Conservation (phyloP, 2,888 invertebrate species). For the Melinaea marsaeus region DNA sequence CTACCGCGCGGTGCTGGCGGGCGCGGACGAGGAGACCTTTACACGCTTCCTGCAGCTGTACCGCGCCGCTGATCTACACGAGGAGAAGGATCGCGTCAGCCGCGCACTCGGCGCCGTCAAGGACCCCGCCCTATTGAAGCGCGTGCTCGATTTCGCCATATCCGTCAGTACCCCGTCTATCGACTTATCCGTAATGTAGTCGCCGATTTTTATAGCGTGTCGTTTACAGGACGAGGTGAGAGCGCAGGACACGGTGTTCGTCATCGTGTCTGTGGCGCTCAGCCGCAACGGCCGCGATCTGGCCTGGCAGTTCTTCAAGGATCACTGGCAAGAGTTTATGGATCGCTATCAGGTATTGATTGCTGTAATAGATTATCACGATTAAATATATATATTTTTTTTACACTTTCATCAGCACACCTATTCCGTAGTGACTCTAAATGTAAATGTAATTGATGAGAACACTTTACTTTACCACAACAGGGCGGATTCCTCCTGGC, state of each 20-base stretch:
- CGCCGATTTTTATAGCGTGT: too few relatives aligned
- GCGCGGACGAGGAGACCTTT: constrained; percentile 84
- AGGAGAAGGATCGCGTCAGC: constrained; percentile 95
- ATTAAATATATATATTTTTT: too few relatives aligned
- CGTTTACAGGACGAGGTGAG: constrained; percentile 87
- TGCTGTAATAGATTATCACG: background rate
- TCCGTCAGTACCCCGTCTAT: constrained; percentile 78
- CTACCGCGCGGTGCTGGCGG: constrained; percentile 88
- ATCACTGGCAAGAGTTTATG: constrained; percentile 86
- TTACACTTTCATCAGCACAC: too few relatives aligned
- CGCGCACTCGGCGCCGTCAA: constrained; percentile 89
- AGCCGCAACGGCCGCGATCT: constrained; percentile 89
- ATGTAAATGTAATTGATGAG: too few relatives aligned
- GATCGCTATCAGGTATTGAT: constrained; percentile 83
- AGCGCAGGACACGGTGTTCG: constrained; percentile 93
- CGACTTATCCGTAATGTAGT: background rate
- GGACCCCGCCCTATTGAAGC: constrained; percentile 82
- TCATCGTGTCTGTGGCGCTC: constrained; percentile 90
- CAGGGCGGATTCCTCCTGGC: constrained; percentile 89
- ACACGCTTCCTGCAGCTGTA: constrained; percentile 88
- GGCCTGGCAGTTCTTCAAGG: constrained; percentile 94
- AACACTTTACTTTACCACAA: background rate
- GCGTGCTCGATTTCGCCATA: constrained; percentile 88
- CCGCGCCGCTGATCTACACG: constrained; percentile 90
- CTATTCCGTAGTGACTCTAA: too few relatives aligned